phyloP scores from a whole-genome alignment of 1,140 invertebrate species.

The Mycetomoellerius zeteki region DNA sequence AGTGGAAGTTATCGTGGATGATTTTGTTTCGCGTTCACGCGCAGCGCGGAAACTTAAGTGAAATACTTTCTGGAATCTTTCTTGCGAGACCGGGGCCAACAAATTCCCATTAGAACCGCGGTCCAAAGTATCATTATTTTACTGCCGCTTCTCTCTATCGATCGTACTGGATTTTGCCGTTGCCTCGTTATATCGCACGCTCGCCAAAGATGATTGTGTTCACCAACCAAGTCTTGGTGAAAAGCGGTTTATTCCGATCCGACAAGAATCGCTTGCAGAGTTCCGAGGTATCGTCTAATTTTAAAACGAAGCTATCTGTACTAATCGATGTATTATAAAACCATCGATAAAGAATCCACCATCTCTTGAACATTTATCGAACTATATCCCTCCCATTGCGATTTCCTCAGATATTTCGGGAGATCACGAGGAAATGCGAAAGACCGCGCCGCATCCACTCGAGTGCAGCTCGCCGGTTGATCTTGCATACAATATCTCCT shows the following conservation, averaged over 20 bases:
- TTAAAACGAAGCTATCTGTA: background rate
- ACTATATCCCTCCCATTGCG: background rate
- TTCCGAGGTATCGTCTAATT: background rate
- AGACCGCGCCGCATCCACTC: conserved; percentile 62
- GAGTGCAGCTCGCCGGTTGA: conserved; percentile 66
- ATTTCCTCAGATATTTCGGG: conserved; percentile 32
- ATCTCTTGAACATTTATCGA: conserved; percentile 21
- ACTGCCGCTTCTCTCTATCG: conserved; percentile 38
- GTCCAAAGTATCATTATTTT: conserved; percentile 58
- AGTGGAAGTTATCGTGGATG: conserved; percentile 62
- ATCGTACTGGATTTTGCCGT: conserved; percentile 18
- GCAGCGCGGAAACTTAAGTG: conserved; percentile 52
- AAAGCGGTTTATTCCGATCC: background rate
- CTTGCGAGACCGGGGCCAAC: conserved; percentile 54
- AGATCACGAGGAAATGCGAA: conserved; percentile 19
- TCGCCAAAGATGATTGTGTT: background rate
- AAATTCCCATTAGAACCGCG: conserved; percentile 60
- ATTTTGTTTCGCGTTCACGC: conserved; percentile 63
- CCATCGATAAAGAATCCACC: background rate
- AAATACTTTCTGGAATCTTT: conserved; percentile 63
- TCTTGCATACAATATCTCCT: conserved; percentile 79
- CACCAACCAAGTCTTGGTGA: background rate
- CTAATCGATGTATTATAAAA: background rate
- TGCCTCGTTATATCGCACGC: conserved; percentile 9
- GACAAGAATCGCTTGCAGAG: background rate